Evolutionary conservation across 2,113 vertebrate genomes (phyloP).

Genomic region (Microcebus griseorufus): DNA sequence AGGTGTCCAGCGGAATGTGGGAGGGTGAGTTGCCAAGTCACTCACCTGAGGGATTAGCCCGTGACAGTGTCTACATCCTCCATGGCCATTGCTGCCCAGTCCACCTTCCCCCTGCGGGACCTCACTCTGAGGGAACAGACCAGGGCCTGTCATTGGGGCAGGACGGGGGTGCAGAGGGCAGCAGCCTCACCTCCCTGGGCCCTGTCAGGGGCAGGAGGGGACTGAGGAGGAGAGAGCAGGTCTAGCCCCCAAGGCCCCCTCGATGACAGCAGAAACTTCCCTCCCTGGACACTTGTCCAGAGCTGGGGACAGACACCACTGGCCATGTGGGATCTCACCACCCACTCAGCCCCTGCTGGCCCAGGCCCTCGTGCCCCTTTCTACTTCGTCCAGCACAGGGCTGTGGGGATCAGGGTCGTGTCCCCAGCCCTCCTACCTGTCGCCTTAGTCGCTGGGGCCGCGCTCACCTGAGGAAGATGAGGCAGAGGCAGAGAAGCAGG

Average conservation of each 20-base stretch:
- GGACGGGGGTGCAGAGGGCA: rapidly evolving
- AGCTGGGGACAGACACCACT: neutral
- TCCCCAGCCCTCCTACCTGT: neutral
- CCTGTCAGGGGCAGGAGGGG: neutral
- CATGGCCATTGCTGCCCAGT: rapidly evolving
- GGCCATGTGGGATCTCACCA: neutral
- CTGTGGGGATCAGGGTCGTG: neutral
- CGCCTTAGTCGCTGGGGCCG: neutral
- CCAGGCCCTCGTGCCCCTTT: too few species aligned
- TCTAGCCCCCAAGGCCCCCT: neutral
- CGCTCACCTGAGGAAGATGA: neutral
- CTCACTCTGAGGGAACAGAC: neutral
- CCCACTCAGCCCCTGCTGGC: neutral
- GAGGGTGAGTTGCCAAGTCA: neutral
- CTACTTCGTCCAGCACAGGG: rapidly evolving
- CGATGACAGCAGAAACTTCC: neutral
- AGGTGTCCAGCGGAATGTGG: neutral
- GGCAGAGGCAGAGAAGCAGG: neutral
- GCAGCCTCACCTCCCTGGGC: neutral
- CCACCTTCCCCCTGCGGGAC: neutral
- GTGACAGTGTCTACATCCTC: rapidly evolving
- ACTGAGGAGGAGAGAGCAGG: neutral
- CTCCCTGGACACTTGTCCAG: neutral
- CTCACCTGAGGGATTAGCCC: neutral
- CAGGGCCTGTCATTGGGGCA: neutral